Conservation (phyloP, 2,113 vertebrate genomes). For the Gavialis gangeticus region DNA sequence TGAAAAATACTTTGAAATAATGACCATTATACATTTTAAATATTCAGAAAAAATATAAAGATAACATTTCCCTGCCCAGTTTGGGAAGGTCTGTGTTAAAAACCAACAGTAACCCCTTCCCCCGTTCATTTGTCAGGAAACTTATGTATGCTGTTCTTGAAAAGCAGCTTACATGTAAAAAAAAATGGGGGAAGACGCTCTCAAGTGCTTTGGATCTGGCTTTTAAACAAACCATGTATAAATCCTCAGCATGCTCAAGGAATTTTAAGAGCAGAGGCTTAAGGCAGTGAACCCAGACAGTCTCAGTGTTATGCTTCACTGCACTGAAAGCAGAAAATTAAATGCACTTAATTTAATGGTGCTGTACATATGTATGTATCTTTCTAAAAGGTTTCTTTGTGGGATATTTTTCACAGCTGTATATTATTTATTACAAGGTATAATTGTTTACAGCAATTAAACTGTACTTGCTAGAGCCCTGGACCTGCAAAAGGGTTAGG, state of each 20-base stretch:
- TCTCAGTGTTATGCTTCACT: conserved; percentile 14
- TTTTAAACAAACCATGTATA: conserved; percentile 19
- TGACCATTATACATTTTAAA: neutral
- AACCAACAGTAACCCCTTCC: neutral
- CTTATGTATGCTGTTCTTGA: neutral
- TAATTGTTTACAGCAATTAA: neutral
- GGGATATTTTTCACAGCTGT: neutral
- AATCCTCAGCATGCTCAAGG: neutral
- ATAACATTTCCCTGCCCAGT: neutral
- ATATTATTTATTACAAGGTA: neutral
- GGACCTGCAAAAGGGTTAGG: neutral
- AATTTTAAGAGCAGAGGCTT: conserved; percentile 8
- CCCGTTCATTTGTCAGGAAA: neutral
- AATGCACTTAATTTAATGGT: neutral
- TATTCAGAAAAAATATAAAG: neutral
- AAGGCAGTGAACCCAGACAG: conserved; percentile 21
- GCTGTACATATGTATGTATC: neutral
- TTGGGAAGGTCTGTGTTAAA: neutral
- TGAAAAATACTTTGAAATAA: conserved; percentile 17
- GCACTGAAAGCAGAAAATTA: conserved; percentile 28
- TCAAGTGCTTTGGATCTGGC: conserved; percentile 1
- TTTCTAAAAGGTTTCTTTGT: neutral
- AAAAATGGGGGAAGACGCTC: neutral
- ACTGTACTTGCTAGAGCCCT: neutral
- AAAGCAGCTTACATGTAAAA: neutral